Percentiles rank a stretch among this genome's conserved stretches.
These are phyloP conservation scores for Labeo calbasu DNA, from an alignment of 2,797 vertebrate genomes.

Conservation along the genomic window DNA sequence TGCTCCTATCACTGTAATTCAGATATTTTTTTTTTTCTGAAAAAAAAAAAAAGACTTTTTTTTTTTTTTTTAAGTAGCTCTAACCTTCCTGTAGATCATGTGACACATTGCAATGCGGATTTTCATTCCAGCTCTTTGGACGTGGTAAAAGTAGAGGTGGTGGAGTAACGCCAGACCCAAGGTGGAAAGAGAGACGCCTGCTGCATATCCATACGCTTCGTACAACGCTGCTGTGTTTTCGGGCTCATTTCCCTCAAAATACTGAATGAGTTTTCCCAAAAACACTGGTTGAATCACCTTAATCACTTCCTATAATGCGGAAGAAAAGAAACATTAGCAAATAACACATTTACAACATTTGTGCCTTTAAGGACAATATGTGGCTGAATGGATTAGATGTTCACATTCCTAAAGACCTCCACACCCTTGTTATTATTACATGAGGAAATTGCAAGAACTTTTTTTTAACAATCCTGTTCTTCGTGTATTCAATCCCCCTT, in stretches of 20 bases:
- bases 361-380: not conserved
- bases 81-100: slow-evolving; percentile 94
- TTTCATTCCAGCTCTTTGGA: slow-evolving; percentile 88
- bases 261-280: slow-evolving; percentile 85
- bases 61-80: slow-evolving; percentile 37
- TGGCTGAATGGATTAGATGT: not conserved
- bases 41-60: too few species aligned
- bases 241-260: slow-evolving; percentile 81
- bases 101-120: slow-evolving; percentile 91
- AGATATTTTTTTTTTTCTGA: not conserved
- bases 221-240: slow-evolving; percentile 62
- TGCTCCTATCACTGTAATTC: not conserved
- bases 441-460: not conserved
- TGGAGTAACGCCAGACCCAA: slow-evolving; percentile 81
- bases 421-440: not conserved
- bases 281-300: slow-evolving; percentile 88
- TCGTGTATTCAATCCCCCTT: not conserved
- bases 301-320: slow-evolving; percentile 79
- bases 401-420: not conserved
- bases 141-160: slow-evolving; percentile 88
- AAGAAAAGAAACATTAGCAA: not conserved
- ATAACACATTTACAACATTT: not conserved
- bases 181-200: slow-evolving; percentile 79
- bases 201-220: slow-evolving; percentile 75
- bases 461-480: not conserved